Percentiles rank a stretch among this genome's conserved stretches.
Conservation (phyloP, 1,140 invertebrate species). For the Hestina assimilis region DNA sequence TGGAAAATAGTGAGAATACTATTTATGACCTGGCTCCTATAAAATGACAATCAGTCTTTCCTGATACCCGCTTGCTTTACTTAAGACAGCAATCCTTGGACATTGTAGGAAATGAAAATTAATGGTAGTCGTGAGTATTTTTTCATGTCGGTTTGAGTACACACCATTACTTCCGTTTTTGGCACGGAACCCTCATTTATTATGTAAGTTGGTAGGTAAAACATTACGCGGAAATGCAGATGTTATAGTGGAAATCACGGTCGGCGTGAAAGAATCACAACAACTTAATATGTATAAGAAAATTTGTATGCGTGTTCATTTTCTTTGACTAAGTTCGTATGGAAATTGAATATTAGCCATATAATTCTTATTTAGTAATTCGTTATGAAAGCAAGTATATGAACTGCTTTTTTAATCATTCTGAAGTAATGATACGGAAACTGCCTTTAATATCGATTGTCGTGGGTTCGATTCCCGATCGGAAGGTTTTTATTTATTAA, state of each 20-base stretch:
- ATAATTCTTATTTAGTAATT: too few relatives aligned
- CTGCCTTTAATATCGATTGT: too few relatives aligned
- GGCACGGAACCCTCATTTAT: constrained; percentile 70
- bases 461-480: too few relatives aligned
- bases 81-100: constrained; percentile 66
- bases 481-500: too few relatives aligned
- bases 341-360: too few relatives aligned
- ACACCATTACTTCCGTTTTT: constrained; percentile 74
- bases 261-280: constrained; percentile 17
- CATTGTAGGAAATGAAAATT: constrained; percentile 74
- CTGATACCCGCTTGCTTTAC: constrained; percentile 47
- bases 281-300: background rate
- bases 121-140: constrained; percentile 73
- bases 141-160: constrained; percentile 75
- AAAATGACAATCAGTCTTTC: constrained; percentile 49
- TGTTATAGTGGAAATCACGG: constrained; percentile 41
- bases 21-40: constrained; percentile 48
- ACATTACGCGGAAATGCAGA: constrained; percentile 50
- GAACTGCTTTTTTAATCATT: too few relatives aligned
- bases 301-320: background rate
- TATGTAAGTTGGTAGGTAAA: constrained; percentile 59
- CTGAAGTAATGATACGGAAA: too few relatives aligned
- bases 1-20: constrained; percentile 13
- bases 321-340: background rate
- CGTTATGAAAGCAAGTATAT: too few relatives aligned